Base-by-base conservation (phyloP, 2,888 invertebrate species). In the Drosophila trichaetosa region DNA sequence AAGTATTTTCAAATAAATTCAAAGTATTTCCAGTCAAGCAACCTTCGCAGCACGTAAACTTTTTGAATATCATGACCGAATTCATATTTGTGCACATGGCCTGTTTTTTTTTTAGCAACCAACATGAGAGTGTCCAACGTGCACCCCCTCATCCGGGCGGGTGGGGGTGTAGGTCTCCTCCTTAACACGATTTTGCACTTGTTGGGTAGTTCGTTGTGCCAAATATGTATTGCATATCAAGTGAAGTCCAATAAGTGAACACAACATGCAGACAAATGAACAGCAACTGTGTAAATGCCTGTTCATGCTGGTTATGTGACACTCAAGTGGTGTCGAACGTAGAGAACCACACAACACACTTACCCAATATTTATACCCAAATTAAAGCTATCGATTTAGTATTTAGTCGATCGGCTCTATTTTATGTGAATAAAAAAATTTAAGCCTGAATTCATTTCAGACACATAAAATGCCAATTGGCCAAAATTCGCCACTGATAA, bases 131-230 rank as follows among this genome's bases (percentile, higher is more conserved):
- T 63, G 51, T 21, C 21, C 42, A n/a, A 40, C 36, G 36, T 38
- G 27, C n/a, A 29, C 21, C 16, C 11, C 5, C 27, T 7, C 57
- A 21, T 13, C 1, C 4, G 1, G 21, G 13, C 4, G 16, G 31
- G 7, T 7, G 1, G 10, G 10, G 5, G 27, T 24, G 24, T 31
- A 27, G 54, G 16, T 24, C 13, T 49, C 53, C 68, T 16, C 62
- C 73, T 72, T 79, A 82, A 84, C 88, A 84, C 85, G 83, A 72
- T 85, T 87, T 85, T 77, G 77, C 87, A 87, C 85, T 87, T 76
- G 85, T 83, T 76, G 68, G 56, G 68, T 67, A 60, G 71, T 67
- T 70, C 66, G 60, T 61, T 51, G 69, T 69, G 49, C 66, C 53
- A 76, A 82, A 80, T 70, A 60, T 67, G 71, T 79, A 79, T 79